Percentiles rank a stretch among this genome's conserved stretches.
Evolutionary conservation across 2,113 vertebrate genomes (phyloP).

Genomic region (Neodontobutis hainanensis): DNA sequence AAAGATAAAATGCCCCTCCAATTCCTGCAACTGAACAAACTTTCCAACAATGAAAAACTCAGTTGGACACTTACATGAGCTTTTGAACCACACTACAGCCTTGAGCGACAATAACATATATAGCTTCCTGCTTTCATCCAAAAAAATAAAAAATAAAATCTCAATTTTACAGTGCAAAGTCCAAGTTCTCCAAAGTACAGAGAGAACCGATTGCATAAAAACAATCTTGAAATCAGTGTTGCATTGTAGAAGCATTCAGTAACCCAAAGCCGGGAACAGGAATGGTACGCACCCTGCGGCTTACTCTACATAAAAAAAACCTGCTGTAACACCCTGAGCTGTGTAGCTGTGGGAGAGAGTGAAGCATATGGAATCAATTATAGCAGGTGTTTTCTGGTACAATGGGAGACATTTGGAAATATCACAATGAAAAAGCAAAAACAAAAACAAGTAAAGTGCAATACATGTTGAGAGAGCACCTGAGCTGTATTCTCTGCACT

Average conservation of each 20-base stretch:
- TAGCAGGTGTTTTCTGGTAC: constrained; percentile 24
- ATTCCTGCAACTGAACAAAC: background rate
- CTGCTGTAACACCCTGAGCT: constrained; percentile 10
- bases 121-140: background rate
- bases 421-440: background rate
- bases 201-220: background rate
- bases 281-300: constrained; percentile 9
- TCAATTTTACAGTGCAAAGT: background rate
- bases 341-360: constrained; percentile 11
- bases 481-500: too few species aligned
- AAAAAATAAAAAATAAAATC: background rate
- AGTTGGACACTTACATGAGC: background rate
- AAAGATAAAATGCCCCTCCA: background rate
- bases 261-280: constrained; percentile 28
- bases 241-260: constrained; percentile 1
- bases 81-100: too few species aligned
- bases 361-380: constrained; percentile 29
- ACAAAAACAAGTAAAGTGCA: too few species aligned
- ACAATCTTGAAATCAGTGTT: constrained; percentile 2
- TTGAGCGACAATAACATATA: background rate
- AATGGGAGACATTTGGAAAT: constrained; percentile 24
- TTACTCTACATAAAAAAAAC: constrained; percentile 24
- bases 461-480: too few species aligned
- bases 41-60: background rate
- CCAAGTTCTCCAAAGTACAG: background rate